Percentiles rank a stretch among this genome's conserved stretches.
Evolutionary conservation across 2,888 invertebrate species (phyloP).

Genomic region (Mythimna albipuncta): DNA sequence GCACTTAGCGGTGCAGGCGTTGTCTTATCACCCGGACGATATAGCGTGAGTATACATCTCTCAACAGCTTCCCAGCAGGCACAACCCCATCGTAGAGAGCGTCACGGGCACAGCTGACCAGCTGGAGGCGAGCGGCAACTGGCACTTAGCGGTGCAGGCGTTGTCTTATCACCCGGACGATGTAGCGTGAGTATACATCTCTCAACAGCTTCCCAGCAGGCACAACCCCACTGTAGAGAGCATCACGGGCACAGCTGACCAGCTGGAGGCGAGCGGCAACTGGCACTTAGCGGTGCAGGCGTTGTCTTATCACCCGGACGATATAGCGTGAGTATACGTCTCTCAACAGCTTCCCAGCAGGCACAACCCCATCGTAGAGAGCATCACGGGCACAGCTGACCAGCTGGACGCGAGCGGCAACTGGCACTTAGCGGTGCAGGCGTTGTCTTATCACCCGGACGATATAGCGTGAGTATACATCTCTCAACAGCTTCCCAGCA

Average conservation of each 20-base stretch:
- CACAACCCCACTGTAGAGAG: slow-evolving; percentile 59
- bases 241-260: slow-evolving; percentile 93
- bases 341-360: slow-evolving; percentile 77
- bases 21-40: slow-evolving; percentile 92
- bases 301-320: slow-evolving; percentile 92
- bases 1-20: slow-evolving; percentile 96
- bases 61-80: slow-evolving; percentile 79
- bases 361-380: slow-evolving; percentile 62
- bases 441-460: slow-evolving; percentile 93
- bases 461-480: slow-evolving; percentile 75
- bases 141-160: slow-evolving; percentile 97
- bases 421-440: slow-evolving; percentile 97
- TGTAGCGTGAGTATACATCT: slow-evolving; percentile 72
- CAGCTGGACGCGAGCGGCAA: slow-evolving; percentile 95
- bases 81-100: slow-evolving; percentile 61
- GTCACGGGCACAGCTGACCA: slow-evolving; percentile 94
- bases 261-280: slow-evolving; percentile 94
- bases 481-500: too few species aligned
- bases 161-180: slow-evolving; percentile 92
- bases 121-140: slow-evolving; percentile 95
- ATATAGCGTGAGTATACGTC: slow-evolving; percentile 73
- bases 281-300: slow-evolving; percentile 98
- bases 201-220: too few species aligned
- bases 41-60: slow-evolving; percentile 71
- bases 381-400: slow-evolving; percentile 92